phyloP scores from a whole-genome alignment of 1,140 invertebrate species.

The Tetragonula clypearis region DNA sequence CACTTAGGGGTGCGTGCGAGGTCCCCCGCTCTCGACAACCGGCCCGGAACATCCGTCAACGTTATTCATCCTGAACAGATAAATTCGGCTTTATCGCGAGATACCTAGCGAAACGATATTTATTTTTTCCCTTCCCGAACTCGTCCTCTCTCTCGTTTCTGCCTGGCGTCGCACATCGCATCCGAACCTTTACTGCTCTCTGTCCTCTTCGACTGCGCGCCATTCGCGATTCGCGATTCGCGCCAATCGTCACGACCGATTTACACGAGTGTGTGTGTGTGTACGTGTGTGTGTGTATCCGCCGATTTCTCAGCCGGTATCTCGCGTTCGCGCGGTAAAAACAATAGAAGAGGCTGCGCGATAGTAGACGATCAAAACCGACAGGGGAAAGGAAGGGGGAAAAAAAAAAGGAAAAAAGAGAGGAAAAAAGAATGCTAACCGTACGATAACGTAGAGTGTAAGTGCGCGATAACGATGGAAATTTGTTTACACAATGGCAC shows the following conservation, averaged over 20 bases:
- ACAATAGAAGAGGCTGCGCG: conserved; percentile 33
- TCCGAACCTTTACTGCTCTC: background rate
- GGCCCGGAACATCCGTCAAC: conserved; percentile 43
- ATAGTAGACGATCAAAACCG: conserved; percentile 13
- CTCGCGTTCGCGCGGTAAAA: conserved; percentile 9
- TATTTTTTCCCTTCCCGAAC: background rate
- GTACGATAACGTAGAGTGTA: conserved; percentile 30
- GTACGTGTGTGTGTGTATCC: too few relatives aligned
- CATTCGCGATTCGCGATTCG: background rate
- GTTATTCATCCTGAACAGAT: conserved; percentile 48
- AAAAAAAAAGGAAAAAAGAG: background rate
- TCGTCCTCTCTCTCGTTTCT: background rate
- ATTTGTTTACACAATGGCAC: conserved; percentile 40
- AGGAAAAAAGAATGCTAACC: conserved; percentile 3
- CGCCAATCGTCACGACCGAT: background rate
- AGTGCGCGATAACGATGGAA: conserved; percentile 47
- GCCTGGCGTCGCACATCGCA: background rate
- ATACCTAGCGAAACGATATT: background rate
- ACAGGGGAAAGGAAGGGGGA: background rate
- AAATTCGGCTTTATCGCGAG: conserved; percentile 43
- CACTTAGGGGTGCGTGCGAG: conserved; percentile 37
- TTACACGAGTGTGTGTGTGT: background rate
- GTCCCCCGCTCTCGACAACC: background rate
- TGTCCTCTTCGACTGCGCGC: background rate
- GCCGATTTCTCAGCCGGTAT: conserved; percentile 2